These are phyloP conservation scores for Nicator chloris DNA, from an alignment of 2,113 vertebrate genomes.

Conservation along the genomic window DNA sequence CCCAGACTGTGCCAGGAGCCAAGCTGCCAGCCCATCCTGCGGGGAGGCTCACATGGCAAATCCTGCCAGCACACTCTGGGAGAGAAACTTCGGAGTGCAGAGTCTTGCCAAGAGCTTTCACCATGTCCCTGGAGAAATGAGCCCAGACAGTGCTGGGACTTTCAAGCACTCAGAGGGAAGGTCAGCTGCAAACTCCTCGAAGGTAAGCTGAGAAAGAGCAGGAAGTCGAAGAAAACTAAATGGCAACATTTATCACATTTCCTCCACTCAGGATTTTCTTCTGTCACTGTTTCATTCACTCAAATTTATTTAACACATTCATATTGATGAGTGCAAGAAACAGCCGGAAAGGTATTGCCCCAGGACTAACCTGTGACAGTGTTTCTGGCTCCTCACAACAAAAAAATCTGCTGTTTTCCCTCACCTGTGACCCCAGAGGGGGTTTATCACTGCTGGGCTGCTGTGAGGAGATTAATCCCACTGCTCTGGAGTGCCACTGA, in stretches of 20 bases:
- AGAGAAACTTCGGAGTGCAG: not conserved
- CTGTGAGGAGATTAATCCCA: not conserved
- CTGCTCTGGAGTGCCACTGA: fast-evolving
- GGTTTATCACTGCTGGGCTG: not conserved
- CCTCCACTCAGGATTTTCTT: not conserved
- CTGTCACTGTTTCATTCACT: not conserved
- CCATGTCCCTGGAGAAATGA: not conserved
- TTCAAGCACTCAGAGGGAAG: not conserved
- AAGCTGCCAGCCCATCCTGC: not conserved
- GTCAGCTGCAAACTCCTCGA: not conserved
- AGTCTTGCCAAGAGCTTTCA: not conserved
- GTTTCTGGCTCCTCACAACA: not conserved
- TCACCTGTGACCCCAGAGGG: not conserved
- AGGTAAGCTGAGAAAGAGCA: not conserved
- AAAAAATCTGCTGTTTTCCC: not conserved
- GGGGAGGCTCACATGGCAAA: not conserved
- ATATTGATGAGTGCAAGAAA: not conserved
- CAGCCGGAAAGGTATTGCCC: not conserved
- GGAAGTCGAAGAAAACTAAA: not conserved
- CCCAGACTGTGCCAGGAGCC: not conserved
- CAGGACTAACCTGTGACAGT: not conserved
- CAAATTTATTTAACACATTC: not conserved
- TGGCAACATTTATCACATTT: not conserved
- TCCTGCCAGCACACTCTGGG: fast-evolving
- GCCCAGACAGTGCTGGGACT: not conserved